phyloP scores from a whole-genome alignment of 2,888 invertebrate genomes.

The Conchocele bisecta region DNA sequence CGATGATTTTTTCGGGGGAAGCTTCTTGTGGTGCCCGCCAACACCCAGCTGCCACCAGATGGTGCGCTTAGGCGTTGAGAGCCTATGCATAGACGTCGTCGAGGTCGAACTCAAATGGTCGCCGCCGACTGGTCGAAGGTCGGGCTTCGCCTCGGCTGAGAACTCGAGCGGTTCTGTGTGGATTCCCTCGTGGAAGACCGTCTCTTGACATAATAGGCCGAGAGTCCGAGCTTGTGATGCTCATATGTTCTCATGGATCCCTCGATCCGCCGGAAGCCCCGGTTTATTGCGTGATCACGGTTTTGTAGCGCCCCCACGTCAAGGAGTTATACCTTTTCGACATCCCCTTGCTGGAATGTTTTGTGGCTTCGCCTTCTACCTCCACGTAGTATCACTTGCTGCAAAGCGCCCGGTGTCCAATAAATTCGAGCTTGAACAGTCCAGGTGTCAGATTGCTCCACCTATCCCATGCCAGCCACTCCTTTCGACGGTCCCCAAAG shows the following conservation, averaged over 20 bases:
- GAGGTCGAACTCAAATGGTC: too few species aligned
- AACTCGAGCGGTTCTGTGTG: not conserved
- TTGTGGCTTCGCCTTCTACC: not conserved
- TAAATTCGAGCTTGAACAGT: not conserved
- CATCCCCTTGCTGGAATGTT: not conserved
- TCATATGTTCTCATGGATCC: not conserved
- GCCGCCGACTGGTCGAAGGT: too few species aligned
- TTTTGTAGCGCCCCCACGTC: not conserved
- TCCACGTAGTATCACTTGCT: not conserved
- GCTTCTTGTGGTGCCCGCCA: too few species aligned
- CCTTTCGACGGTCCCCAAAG: not conserved
- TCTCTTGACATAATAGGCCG: not conserved
- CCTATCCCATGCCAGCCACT: not conserved
- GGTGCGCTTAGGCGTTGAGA: too few species aligned
- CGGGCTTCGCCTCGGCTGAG: too few species aligned
- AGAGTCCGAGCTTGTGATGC: not conserved
- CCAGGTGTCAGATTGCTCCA: not conserved
- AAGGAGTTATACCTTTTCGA: not conserved
- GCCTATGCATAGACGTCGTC: too few species aligned
- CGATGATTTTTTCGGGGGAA: too few species aligned
- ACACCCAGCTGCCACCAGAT: too few species aligned
- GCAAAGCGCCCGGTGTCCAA: not conserved
- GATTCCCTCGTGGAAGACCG: not conserved
- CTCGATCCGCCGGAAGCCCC: not conserved
- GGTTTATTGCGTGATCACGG: not conserved